phyloP scores from a whole-genome alignment of 1,140 invertebrate genomes.

The Euglossa dilemma region DNA sequence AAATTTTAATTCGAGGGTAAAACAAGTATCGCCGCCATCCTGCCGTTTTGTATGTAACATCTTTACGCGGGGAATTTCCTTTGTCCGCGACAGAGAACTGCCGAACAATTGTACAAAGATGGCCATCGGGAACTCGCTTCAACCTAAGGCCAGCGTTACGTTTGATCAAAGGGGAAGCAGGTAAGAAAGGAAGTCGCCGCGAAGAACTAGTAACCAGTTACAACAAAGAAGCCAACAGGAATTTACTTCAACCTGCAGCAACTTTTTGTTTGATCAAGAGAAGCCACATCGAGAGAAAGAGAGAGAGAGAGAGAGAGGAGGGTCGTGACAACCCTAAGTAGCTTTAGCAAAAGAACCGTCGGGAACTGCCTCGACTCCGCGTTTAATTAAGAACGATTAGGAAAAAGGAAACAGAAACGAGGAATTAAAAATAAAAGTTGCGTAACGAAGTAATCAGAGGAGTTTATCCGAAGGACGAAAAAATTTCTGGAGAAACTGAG shows the following conservation, averaged over 20 bases:
- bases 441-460: background rate
- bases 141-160: background rate
- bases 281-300: background rate
- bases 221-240: background rate
- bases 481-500: background rate
- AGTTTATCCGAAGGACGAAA: background rate
- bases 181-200: background rate
- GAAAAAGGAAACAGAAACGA: background rate
- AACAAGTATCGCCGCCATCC: too few species aligned
- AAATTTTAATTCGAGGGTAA: too few species aligned
- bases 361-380: background rate
- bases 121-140: background rate
- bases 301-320: background rate
- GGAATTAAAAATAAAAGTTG: background rate
- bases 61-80: background rate
- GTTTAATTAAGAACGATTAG: background rate
- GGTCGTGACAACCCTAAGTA: background rate
- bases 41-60: background rate
- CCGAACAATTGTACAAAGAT: background rate
- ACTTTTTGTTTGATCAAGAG: constrained; percentile 17
- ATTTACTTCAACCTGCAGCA: background rate
- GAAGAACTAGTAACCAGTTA: background rate
- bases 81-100: background rate
- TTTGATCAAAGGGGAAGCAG: background rate
- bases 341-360: background rate